These are phyloP conservation scores for Willowsia nigromaculata DNA, from an alignment of 2,888 invertebrate genomes.

Conservation along the genomic window DNA sequence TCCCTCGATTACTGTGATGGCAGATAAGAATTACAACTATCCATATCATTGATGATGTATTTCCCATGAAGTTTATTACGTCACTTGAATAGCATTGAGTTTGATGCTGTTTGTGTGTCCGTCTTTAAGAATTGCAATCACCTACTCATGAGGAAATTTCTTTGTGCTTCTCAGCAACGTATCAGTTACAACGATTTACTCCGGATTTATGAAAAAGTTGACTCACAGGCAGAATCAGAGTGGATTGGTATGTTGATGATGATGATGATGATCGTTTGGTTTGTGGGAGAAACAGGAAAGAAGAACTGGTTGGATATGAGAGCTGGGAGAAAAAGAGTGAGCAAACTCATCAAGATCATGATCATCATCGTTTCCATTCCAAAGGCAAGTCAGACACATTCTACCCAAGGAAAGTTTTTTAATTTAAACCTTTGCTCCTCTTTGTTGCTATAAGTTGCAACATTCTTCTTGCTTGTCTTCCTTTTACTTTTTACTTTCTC, in stretches of 20 bases:
- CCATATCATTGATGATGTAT: neutral
- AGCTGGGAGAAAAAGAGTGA: neutral
- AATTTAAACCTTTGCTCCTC: slow-evolving; percentile 43
- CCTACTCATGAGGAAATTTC: too few relatives aligned
- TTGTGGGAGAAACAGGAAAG: neutral
- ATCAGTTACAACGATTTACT: too few relatives aligned
- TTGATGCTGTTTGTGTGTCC: too few relatives aligned
- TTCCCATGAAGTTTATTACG: neutral
- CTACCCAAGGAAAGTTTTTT: slow-evolving; percentile 34
- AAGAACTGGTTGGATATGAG: neutral
- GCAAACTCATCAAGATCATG: slow-evolving; percentile 10
- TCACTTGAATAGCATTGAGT: too few relatives aligned
- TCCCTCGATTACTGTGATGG: neutral
- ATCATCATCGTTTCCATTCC: neutral
- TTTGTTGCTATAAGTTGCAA: neutral
- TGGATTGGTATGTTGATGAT: slow-evolving; percentile 11
- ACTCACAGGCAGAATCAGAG: neutral
- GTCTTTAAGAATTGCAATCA: too few relatives aligned
- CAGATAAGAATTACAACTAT: neutral
- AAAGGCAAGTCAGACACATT: neutral
- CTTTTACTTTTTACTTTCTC: neutral
- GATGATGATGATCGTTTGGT: neutral
- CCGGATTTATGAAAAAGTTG: too few relatives aligned
- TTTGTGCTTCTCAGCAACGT: too few relatives aligned
- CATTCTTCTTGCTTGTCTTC: slow-evolving; percentile 16